phyloP scores from a whole-genome alignment of 2,888 invertebrate species.

The Mongoloraphidia duomilia region DNA sequence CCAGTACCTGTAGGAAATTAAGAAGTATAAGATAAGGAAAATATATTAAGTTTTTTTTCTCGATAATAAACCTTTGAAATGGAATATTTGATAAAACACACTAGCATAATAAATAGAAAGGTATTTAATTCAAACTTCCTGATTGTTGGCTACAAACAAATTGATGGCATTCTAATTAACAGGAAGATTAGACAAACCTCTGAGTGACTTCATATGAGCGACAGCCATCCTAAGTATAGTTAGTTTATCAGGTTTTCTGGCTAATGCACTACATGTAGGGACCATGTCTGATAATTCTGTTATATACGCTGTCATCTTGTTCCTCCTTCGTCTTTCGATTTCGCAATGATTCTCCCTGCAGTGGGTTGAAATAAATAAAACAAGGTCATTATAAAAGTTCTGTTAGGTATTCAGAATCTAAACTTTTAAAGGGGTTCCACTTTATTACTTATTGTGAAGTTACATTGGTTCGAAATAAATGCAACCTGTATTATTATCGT shows the following conservation, averaged over 20 bases:
- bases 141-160: neutral
- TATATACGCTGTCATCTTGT: conserved; percentile 97
- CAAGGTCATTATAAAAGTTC: neutral
- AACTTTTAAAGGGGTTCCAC: neutral
- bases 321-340: conserved; percentile 84
- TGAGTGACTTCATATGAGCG: conserved; percentile 90
- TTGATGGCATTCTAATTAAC: conserved; percentile 2
- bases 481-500: no score
- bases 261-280: conserved; percentile 86
- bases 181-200: conserved; percentile 41
- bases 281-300: conserved; percentile 96
- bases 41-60: neutral
- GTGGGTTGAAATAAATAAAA: conserved; percentile 18
- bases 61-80: neutral
- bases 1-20: conserved; percentile 54
- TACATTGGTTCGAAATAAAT: no score
- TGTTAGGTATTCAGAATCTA: neutral
- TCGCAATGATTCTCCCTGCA: conserved; percentile 91
- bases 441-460: neutral
- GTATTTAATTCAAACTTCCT: neutral
- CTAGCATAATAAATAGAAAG: no score
- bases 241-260: conserved; percentile 90
- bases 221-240: conserved; percentile 95
- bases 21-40: neutral
- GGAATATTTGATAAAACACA: neutral